A percentile compares a stretch with the other conserved stretches of the same genome.
These are phyloP conservation scores for Fregata magnificens DNA, from an alignment of 2,113 vertebrate species.

Conservation along the genomic window DNA sequence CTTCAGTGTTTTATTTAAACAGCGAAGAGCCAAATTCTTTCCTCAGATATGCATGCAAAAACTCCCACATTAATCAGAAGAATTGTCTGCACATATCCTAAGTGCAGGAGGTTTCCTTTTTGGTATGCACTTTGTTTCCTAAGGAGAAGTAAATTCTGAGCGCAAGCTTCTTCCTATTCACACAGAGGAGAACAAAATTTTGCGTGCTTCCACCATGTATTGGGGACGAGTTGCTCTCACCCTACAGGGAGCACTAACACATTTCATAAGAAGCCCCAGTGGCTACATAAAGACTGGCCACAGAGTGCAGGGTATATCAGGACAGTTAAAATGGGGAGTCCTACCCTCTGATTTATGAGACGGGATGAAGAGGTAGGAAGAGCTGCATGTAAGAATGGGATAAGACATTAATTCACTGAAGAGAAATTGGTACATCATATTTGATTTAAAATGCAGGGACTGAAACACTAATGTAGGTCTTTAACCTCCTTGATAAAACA, in stretches of 20 bases:
- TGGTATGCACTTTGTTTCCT: not conserved
- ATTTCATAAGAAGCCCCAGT: not conserved
- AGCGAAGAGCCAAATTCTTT: constrained; percentile 26
- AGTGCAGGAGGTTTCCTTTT: not conserved
- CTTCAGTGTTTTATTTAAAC: constrained; percentile 44
- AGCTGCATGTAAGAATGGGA: not conserved
- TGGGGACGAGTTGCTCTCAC: not conserved
- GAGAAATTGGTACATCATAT: not conserved
- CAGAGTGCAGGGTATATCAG: not conserved
- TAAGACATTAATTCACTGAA: not conserved
- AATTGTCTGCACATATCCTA: not conserved
- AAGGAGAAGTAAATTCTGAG: not conserved
- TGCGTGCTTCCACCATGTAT: not conserved
- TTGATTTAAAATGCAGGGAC: constrained; percentile 11
- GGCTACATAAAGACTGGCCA: not conserved
- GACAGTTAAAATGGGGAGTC: not conserved
- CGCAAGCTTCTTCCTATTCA: not conserved
- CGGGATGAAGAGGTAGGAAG: not conserved
- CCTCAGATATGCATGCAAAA: constrained; percentile 22
- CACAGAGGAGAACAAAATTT: not conserved
- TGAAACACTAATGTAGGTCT: constrained; percentile 16
- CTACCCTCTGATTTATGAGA: not conserved
- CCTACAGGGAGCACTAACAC: not conserved
- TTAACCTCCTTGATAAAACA: constrained; percentile 48
- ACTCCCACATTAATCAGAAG: constrained; percentile 34